Evolutionary conservation across 37 sponge, comb jelly and placozoan genomes (phyloP).

Genomic region (Lycopodina hypogea): DNA sequence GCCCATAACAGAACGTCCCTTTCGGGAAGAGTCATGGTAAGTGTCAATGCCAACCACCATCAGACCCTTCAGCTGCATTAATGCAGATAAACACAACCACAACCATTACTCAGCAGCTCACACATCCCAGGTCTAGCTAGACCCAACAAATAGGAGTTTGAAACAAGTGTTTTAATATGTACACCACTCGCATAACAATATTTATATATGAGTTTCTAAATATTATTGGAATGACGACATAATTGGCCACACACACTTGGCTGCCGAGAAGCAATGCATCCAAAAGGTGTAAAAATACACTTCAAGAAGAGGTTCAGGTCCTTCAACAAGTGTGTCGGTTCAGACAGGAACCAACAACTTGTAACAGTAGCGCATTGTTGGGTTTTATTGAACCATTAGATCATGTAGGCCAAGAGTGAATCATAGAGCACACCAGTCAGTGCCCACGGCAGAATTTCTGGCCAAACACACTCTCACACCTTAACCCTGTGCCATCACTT

Average conservation of each 20-base stretch:
- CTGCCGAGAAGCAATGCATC: too few relatives aligned
- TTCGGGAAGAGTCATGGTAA: slow-evolving; percentile 87
- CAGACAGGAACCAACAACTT: slow-evolving; percentile 40
- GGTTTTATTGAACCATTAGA: slow-evolving; percentile 32
- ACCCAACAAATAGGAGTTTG: too few relatives aligned
- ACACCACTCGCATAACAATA: too few relatives aligned
- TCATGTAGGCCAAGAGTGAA: slow-evolving; percentile 56
- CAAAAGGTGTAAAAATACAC: too few relatives aligned
- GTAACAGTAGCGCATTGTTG: background rate
- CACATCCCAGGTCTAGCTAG: too few relatives aligned
- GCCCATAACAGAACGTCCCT: slow-evolving; percentile 83
- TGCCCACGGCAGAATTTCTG: background rate
- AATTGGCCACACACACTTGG: too few relatives aligned
- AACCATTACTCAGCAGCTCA: background rate
- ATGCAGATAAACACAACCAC: slow-evolving; percentile 4
- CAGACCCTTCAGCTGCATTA: slow-evolving; percentile 70
- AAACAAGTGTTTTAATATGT: too few relatives aligned
- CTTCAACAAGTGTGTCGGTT: background rate
- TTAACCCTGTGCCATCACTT: background rate
- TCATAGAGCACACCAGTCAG: slow-evolving; percentile 36
- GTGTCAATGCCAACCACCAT: slow-evolving; percentile 96
- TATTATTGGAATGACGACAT: too few relatives aligned
- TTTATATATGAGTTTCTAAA: too few relatives aligned
- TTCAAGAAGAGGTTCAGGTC: too few relatives aligned
- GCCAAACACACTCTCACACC: too few relatives aligned